Conservation (phyloP, 2,797 vertebrate species). For the Rhynchotus rufescens region DNA sequence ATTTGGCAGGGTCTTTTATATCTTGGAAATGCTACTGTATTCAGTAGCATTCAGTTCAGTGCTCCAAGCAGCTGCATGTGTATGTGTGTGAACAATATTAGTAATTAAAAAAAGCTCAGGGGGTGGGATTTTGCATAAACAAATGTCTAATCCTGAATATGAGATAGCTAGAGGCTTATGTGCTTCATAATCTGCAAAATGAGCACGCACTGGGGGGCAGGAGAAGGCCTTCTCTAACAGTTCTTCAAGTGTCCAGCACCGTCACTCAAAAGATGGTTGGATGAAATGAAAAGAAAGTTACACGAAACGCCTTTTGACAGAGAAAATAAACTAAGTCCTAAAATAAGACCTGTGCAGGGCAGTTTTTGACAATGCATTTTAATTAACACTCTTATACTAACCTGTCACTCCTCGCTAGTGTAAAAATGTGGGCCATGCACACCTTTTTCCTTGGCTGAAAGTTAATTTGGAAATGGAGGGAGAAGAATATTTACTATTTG, state of each 20-base stretch:
- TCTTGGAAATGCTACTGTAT: background rate
- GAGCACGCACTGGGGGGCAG: background rate
- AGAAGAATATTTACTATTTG: background rate
- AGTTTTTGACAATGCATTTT: background rate
- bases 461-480: background rate
- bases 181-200: background rate
- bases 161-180: background rate
- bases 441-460: background rate
- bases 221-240: background rate
- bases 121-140: background rate
- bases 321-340: background rate
- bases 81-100: background rate
- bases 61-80: background rate
- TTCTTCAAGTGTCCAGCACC: background rate
- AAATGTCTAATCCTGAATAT: background rate
- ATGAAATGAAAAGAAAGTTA: background rate
- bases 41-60: background rate
- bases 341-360: background rate
- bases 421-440: background rate
- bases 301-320: background rate
- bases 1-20: background rate
- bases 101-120: background rate
- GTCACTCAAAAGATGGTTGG: background rate
- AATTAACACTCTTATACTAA: background rate
- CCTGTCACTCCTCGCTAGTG: background rate